Evolutionary conservation across 2,888 invertebrate genomes (phyloP).

Genomic region (Drosophila anomalata): DNA sequence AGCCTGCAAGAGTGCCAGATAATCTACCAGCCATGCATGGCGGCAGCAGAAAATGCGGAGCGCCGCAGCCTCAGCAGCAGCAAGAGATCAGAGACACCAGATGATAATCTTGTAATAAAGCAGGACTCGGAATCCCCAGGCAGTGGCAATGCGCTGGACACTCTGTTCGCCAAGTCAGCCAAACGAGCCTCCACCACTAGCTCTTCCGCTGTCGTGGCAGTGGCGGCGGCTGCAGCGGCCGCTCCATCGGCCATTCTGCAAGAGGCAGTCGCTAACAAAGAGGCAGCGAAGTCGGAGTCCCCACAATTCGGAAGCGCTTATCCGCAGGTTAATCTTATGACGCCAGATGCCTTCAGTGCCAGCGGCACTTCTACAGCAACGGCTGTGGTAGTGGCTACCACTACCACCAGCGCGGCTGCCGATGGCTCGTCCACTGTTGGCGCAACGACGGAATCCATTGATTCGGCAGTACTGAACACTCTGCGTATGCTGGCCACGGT

Average conservation of each 20-base stretch:
- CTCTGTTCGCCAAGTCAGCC: constrained; percentile 68
- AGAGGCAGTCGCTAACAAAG: constrained; percentile 34
- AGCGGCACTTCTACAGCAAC: constrained; percentile 35
- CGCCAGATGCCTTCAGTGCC: constrained; percentile 93
- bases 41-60: constrained; percentile 71
- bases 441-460: constrained; percentile 63
- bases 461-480: constrained; percentile 83
- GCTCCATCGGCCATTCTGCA: constrained; percentile 63
- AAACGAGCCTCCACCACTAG: constrained; percentile 53
- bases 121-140: constrained; percentile 59
- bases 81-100: constrained; percentile 56
- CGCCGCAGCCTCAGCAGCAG: constrained; percentile 61
- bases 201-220: constrained; percentile 63
- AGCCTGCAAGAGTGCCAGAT: constrained; percentile 94
- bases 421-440: constrained; percentile 12
- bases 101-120: constrained; percentile 56
- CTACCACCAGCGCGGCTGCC: constrained; percentile 34
- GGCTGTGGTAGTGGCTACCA: constrained; percentile 48
- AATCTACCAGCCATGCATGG: constrained; percentile 85
- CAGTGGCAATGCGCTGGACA: constrained; percentile 60
- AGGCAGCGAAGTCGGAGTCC: constrained; percentile 62
- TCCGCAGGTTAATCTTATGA: constrained; percentile 89
- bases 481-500: constrained; percentile 83
- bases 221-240: constrained; percentile 69
- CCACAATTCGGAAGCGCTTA: constrained; percentile 75